Evolutionary conservation across 2,888 invertebrate species (phyloP).

Genomic region (Melanostoma scalare): DNA sequence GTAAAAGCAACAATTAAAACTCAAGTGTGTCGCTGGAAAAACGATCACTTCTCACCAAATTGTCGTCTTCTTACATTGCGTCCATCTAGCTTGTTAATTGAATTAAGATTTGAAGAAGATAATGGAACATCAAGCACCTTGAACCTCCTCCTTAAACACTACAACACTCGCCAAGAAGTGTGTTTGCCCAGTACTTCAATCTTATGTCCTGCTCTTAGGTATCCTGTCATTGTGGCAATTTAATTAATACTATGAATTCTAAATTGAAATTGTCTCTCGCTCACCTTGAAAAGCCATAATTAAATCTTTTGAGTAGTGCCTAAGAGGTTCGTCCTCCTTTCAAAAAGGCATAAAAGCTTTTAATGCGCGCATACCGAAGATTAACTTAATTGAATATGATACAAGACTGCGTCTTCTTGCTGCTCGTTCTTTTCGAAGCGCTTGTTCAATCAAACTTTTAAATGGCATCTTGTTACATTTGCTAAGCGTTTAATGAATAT

Average conservation of each 20-base stretch:
- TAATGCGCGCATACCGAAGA: constrained; percentile 63
- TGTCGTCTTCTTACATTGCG: constrained; percentile 7
- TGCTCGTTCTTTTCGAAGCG: constrained; percentile 6
- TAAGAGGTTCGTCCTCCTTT: constrained; percentile 34
- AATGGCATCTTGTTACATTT: constrained; percentile 67
- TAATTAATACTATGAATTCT: constrained; percentile 70
- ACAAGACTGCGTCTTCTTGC: constrained; percentile 33
- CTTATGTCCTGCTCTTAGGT: constrained; percentile 65
- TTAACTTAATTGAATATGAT: constrained; percentile 71
- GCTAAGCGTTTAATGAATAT: constrained; percentile 69
- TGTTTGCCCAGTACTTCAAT: constrained; percentile 55
- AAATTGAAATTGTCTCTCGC: constrained; percentile 63
- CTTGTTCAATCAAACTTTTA: constrained; percentile 68
- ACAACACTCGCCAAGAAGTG: constrained; percentile 28
- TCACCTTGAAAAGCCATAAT: constrained; percentile 61
- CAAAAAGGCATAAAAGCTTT: constrained; percentile 43
- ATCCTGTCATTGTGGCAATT: constrained; percentile 68
- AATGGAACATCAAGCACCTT: constrained; percentile 60
- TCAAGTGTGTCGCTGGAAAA: no score
- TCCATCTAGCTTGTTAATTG: constrained; percentile 56
- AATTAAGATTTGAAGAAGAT: constrained; percentile 67
- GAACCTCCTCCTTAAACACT: constrained; percentile 29
- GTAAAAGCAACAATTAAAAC: no score
- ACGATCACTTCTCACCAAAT: no score
- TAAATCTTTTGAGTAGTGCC: constrained; percentile 56